Percentiles rank a stretch among this genome's conserved stretches.
phyloP scores from a whole-genome alignment of 2,113 vertebrate species.

The Sorex fumeus region DNA sequence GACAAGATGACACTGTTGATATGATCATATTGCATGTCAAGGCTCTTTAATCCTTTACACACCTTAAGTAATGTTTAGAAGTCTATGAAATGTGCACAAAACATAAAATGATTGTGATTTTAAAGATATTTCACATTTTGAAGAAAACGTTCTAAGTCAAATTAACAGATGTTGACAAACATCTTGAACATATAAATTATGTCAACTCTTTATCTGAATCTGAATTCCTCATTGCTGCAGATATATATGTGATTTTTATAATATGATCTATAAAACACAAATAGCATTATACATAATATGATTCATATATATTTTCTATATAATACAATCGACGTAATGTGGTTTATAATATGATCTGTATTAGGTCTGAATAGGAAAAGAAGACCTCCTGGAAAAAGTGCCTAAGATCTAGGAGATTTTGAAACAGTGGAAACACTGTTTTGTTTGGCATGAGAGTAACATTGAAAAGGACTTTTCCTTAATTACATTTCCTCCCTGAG shows the following conservation, averaged over 20 bases:
- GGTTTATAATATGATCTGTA: no score
- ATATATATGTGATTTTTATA: no score
- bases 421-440: neutral
- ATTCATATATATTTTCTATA: no score
- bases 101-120: neutral
- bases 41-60: neutral
- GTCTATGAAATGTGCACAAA: neutral
- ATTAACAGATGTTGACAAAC: constrained; percentile 15
- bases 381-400: neutral
- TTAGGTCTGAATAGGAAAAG: neutral
- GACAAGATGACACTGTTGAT: no score
- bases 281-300: no score
- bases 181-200: neutral
- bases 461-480: neutral
- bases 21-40: neutral
- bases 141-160: neutral
- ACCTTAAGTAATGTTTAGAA: no score
- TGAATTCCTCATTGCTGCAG: neutral
- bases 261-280: no score
- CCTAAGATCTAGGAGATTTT: neutral
- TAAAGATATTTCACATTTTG: neutral
- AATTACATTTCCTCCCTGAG: neutral
- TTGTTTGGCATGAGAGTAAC: neutral
- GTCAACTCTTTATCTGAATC: neutral
- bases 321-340: no score